Base-by-base conservation (phyloP, 2,797 vertebrate genomes). In the Paramormyrops hopkinsi region DNA sequence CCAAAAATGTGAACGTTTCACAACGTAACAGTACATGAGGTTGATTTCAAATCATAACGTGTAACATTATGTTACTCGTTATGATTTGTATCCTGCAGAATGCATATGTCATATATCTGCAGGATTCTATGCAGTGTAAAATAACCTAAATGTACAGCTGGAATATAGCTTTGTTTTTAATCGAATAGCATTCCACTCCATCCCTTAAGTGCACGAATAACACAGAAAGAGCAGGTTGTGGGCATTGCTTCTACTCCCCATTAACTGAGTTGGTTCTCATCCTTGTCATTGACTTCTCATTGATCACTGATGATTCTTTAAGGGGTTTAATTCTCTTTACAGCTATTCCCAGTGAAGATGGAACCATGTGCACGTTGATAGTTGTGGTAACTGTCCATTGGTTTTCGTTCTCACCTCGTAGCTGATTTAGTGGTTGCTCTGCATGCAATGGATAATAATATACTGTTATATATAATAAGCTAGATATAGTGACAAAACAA, bases 291-390 rank as follows among this genome's bases (percentile, higher is more conserved):
- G 73, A 79, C 17, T 44, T 37, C 33, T 76, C 33, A 76, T 44
- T 79, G 73, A 79, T 79, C 73, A 8, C 37, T 79, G 73, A 79
- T 79, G 37, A 79, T 37, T 44, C 73, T 79, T 79, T 79, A 79
- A 79, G 14, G 33, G 73, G 14, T 44, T 79, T 44, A 37, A 25
- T 8, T 19, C 33, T 79, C 37, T n/a, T 79, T 79, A 79, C 14
- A 79, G 8, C 73, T n/a, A 19, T n/a, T 79, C 17, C 73, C 73
- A 69, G 29, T 69, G 12, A 14, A 33, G 29, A 33, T 65, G 12
- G 29, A 33, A 29, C 29, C 73, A 79, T n/a, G 73, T 44, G 37
- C 17, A 0, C 17, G 5, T 17, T 79, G 17, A 44, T 19, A 79
- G 37, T 44, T n/a, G 33, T 44, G 4, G 37, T n/a, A 44, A 19